These are phyloP conservation scores for Rhyzopertha dominica DNA, from an alignment of 1,140 invertebrate species.

Conservation along the genomic window DNA sequence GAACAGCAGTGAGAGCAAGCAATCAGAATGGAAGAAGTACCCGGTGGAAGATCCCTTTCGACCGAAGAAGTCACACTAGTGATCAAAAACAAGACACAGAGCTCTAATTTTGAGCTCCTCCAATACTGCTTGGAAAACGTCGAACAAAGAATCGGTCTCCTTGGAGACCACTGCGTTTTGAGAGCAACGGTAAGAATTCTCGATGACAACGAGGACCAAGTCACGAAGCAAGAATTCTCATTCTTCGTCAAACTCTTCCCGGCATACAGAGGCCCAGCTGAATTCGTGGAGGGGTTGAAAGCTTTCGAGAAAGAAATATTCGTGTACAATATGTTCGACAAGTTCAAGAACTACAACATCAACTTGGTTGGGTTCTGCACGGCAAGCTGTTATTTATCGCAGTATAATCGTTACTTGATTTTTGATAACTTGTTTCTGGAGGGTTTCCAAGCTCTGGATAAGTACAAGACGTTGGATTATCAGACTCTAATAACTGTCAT, in stretches of 20 bases:
- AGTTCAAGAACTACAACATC: conserved; percentile 20
- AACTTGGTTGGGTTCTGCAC: conserved; percentile 26
- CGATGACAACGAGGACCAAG: conserved; percentile 4
- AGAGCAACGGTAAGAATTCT: conserved; percentile 6
- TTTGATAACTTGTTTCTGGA: conserved; percentile 26
- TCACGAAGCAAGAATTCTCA: conserved; percentile 6
- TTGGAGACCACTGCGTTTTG: conserved; percentile 21
- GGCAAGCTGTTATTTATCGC: conserved; percentile 21
- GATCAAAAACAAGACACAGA: not conserved
- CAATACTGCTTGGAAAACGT: conserved; percentile 4
- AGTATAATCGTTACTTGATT: conserved; percentile 25
- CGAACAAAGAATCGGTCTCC: conserved; percentile 16
- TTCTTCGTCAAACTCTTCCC: conserved; percentile 26
- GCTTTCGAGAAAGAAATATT: conserved; percentile 28
- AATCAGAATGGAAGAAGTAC: no score
- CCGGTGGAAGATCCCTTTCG: no score
- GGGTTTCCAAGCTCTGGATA: conserved; percentile 30
- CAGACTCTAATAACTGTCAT: conserved; percentile 32
- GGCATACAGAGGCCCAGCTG: conserved; percentile 6
- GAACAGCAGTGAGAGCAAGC: no score
- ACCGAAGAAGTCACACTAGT: conserved; percentile 4
- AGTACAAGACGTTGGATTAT: conserved; percentile 29
- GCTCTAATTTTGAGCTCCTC: conserved; percentile 9
- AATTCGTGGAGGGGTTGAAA: conserved; percentile 18
- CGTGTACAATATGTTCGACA: conserved; percentile 20